Conservation (phyloP, 1,140 invertebrate genomes). For the Trichogramma pretiosum region DNA sequence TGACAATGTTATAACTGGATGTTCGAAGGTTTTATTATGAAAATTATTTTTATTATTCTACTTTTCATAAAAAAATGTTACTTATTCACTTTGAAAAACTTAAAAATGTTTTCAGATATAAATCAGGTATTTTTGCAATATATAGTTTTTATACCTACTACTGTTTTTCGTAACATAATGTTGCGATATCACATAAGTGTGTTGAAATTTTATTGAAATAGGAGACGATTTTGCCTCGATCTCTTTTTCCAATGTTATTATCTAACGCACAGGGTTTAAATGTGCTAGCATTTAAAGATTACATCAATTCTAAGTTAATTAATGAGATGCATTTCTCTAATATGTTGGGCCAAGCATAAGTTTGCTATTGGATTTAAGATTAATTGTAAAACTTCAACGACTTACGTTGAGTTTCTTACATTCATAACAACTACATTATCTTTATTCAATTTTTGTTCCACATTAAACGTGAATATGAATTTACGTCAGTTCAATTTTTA, state of each 20-base stretch:
- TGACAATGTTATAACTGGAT: no score
- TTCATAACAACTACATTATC: conserved; percentile 2
- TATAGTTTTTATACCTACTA: conserved; percentile 16
- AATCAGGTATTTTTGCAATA: conserved; percentile 11
- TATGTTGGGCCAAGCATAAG: no score
- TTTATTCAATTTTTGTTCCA: background rate
- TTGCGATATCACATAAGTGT: background rate
- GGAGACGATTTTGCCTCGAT: conserved; percentile 3
- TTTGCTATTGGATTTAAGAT: no score
- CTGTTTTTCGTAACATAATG: background rate
- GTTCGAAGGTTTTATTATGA: no score
- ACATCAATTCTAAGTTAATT: no score
- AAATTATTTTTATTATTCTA: no score
- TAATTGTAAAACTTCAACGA: background rate
- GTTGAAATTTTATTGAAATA: background rate
- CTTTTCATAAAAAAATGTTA: no score
- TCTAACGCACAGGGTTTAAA: conserved; percentile 6
- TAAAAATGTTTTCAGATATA: conserved; percentile 3
- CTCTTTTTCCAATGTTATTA: conserved; percentile 4
- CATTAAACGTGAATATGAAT: conserved; percentile 10
- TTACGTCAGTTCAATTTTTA: conserved; percentile 10
- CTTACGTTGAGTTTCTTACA: background rate
- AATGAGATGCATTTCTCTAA: no score
- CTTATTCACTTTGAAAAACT: conserved; percentile 2
- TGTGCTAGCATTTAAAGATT: conserved; percentile 13